phyloP scores from a whole-genome alignment of 2,113 vertebrate genomes.

The Aphyosemion australe region DNA sequence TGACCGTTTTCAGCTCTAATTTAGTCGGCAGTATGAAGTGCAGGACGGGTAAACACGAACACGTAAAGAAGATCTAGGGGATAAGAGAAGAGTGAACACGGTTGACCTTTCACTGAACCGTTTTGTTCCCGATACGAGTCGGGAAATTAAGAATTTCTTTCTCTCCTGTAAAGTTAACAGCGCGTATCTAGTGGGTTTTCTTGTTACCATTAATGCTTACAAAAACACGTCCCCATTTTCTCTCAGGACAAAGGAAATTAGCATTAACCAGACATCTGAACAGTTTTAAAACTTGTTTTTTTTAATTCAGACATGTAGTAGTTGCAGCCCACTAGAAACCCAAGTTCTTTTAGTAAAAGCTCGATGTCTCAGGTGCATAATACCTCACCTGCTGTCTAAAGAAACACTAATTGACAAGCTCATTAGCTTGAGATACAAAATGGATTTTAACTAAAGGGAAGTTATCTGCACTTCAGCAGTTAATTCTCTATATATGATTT shows the following conservation, averaged over 20 bases:
- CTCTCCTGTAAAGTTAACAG: too few relatives aligned
- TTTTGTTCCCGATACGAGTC: background rate
- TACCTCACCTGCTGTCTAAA: background rate
- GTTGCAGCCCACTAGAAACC: too few relatives aligned
- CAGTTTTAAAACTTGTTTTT: too few relatives aligned
- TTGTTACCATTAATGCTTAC: too few relatives aligned
- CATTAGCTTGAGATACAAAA: conserved; percentile 18
- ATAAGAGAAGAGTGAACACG: background rate
- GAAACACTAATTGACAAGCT: conserved; percentile 5
- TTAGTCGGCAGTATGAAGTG: conserved; percentile 21
- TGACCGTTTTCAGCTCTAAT: conserved; percentile 34
- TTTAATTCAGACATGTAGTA: too few relatives aligned
- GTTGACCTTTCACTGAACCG: conserved; percentile 9
- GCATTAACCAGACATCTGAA: too few relatives aligned
- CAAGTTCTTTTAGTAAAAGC: background rate
- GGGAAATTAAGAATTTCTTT: background rate
- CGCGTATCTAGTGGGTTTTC: too few relatives aligned
- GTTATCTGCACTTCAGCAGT: conserved; percentile 25
- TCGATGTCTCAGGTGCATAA: background rate
- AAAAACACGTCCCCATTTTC: too few relatives aligned
- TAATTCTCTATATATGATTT: conserved; percentile 22
- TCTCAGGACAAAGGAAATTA: too few relatives aligned
- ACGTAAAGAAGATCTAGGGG: conserved; percentile 33
- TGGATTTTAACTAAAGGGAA: conserved; percentile 7
- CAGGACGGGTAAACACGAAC: conserved; percentile 28